Evolutionary conservation across 2,113 vertebrate species (phyloP).

Genomic region (Merops nubicus): DNA sequence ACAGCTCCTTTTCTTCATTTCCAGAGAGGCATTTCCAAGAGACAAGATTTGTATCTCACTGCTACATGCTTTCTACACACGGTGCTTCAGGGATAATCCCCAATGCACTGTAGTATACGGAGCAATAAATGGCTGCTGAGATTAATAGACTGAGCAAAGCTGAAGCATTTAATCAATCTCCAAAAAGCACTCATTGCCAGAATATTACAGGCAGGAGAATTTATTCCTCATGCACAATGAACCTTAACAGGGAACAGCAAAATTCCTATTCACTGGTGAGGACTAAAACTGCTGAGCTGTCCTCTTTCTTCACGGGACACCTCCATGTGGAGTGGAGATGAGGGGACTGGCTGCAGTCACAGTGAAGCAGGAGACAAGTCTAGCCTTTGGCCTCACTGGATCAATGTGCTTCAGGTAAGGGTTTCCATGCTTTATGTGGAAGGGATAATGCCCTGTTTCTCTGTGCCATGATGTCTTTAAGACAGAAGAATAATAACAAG

Average conservation of each 20-base stretch:
- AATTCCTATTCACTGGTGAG: neutral
- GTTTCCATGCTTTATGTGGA: neutral
- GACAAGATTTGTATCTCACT: constrained; percentile 43
- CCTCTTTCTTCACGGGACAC: neutral
- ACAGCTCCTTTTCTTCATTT: constrained; percentile 42
- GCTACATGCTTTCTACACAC: constrained; percentile 60
- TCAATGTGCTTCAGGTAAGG: neutral
- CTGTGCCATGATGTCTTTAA: neutral
- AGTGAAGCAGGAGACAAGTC: neutral
- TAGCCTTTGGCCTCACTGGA: neutral
- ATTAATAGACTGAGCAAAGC: constrained; percentile 65
- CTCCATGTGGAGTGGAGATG: neutral
- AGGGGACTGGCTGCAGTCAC: neutral
- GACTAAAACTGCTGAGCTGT: neutral
- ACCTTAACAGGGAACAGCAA: neutral
- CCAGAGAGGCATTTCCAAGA: constrained; percentile 32
- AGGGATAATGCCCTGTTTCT: neutral
- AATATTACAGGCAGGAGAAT: constrained; percentile 30
- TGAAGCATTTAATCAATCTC: constrained; percentile 63
- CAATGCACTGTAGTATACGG: constrained; percentile 28
- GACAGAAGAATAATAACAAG: neutral
- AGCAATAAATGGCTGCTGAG: constrained; percentile 67
- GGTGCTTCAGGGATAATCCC: constrained; percentile 68
- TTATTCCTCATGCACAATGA: neutral
- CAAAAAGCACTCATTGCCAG: constrained; percentile 36